Evolutionary conservation across 1,140 invertebrate species (phyloP).

Genomic region (Drosophila grimshawi): DNA sequence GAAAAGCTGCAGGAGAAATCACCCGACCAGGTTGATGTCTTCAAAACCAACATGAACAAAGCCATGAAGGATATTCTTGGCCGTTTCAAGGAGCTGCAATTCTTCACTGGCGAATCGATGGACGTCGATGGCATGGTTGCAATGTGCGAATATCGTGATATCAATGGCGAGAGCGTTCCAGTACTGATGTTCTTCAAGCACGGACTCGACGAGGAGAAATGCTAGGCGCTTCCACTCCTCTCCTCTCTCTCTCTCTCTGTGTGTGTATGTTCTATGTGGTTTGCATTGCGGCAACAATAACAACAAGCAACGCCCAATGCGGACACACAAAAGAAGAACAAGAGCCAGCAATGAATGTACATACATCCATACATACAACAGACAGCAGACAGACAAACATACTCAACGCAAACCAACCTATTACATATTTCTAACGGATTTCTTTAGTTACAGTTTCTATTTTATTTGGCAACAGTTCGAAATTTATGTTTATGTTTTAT

Average conservation of each 20-base stretch:
- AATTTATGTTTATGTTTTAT: constrained; percentile 65
- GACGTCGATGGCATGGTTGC: constrained; percentile 97
- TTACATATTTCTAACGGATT: constrained; percentile 55
- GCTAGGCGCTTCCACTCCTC: constrained; percentile 86
- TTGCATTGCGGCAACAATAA: constrained; percentile 7
- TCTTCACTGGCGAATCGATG: constrained; percentile 98
- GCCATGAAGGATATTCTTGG: constrained; percentile 97
- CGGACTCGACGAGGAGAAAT: constrained; percentile 97
- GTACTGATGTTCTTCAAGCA: constrained; percentile 98
- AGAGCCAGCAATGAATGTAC: constrained; percentile 22
- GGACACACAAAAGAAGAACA: constrained; percentile 16
- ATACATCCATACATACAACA: constrained; percentile 6
- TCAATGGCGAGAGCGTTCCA: constrained; percentile 92
- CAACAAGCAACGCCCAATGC: constrained; percentile 25
- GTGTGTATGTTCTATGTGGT: constrained; percentile 19
- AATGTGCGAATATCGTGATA: constrained; percentile 96
- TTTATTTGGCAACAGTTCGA: constrained; percentile 51
- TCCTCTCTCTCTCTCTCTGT: constrained; percentile 1
- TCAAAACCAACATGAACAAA: constrained; percentile 97
- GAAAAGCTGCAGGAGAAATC: constrained; percentile 91
- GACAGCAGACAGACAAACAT: constrained; percentile 43
- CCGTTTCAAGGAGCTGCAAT: constrained; percentile 97
- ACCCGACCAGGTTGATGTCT: constrained; percentile 93
- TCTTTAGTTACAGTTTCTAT: constrained; percentile 60
- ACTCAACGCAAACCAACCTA: constrained; percentile 68